Percentiles rank a stretch among this genome's conserved stretches.
Conservation (phyloP, 92 coral and sea anemone species). For the Phenganax stokvisi region DNA sequence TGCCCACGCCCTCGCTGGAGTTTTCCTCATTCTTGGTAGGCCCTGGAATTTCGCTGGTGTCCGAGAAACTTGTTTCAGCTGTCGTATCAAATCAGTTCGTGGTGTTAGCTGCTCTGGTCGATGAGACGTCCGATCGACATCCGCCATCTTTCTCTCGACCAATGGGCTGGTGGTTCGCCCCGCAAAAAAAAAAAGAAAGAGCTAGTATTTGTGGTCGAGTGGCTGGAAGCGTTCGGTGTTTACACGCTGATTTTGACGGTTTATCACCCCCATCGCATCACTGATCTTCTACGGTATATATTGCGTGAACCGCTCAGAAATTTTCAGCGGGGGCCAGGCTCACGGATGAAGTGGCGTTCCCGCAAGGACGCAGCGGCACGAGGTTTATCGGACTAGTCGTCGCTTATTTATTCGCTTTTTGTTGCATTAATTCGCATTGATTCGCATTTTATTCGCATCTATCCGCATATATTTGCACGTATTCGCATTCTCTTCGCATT, state of each 20-base stretch:
- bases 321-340: background rate
- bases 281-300: background rate
- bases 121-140: background rate
- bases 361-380: background rate
- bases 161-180: background rate
- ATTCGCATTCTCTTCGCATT: too few species aligned
- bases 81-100: background rate
- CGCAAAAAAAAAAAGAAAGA: background rate
- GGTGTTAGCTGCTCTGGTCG: background rate
- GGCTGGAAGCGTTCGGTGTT: background rate
- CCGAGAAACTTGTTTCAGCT: background rate
- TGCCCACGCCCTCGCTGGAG: background rate
- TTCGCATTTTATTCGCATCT: too few species aligned
- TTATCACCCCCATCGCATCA: background rate
- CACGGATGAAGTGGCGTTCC: background rate
- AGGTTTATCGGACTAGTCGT: background rate
- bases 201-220: background rate
- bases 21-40: background rate
- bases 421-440: too few species aligned
- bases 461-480: too few species aligned
- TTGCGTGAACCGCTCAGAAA: background rate
- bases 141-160: background rate
- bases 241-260: background rate
- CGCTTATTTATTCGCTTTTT: background rate
- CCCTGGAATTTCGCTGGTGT: background rate